Conservation (phyloP, 2,888 invertebrate genomes). For the Conomelus anceps region DNA sequence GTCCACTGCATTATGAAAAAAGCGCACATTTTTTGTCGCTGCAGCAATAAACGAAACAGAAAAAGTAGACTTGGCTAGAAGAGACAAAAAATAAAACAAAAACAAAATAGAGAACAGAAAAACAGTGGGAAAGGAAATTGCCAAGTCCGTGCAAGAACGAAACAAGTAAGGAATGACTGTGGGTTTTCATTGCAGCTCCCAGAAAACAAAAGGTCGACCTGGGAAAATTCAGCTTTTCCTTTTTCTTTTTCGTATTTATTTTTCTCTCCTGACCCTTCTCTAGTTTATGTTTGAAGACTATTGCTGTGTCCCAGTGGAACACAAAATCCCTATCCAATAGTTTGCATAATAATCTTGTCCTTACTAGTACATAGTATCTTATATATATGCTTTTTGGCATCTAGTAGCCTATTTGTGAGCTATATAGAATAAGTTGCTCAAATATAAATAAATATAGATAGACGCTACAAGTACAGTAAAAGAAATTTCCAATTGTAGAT, state of each 20-base stretch:
- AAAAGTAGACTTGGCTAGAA: neutral
- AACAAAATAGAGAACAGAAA: too few species aligned
- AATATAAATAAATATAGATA: too few species aligned
- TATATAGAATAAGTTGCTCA: too few species aligned
- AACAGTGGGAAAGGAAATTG: neutral
- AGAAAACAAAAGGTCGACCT: neutral
- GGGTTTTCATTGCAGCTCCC: neutral
- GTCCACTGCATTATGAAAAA: neutral
- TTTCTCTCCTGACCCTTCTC: neutral
- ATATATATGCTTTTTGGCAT: too few species aligned
- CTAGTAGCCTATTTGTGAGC: too few species aligned
- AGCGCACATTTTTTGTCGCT: neutral
- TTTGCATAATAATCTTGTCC: neutral
- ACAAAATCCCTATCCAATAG: neutral
- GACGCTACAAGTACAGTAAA: too few species aligned
- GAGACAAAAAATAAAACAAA: neutral
- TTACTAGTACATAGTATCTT: too few species aligned
- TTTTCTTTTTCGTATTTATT: neutral
- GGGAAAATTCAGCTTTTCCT: neutral
- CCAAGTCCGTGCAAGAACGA: too few species aligned
- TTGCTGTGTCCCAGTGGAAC: neutral
- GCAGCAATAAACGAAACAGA: neutral
- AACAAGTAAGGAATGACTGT: neutral
- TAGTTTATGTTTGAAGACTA: neutral
- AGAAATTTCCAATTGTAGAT: too few species aligned